Evolutionary conservation across 2,888 invertebrate genomes (phyloP), one percentile per base, ranked within the genome.

Genomic region (Noctua comes): DNA sequence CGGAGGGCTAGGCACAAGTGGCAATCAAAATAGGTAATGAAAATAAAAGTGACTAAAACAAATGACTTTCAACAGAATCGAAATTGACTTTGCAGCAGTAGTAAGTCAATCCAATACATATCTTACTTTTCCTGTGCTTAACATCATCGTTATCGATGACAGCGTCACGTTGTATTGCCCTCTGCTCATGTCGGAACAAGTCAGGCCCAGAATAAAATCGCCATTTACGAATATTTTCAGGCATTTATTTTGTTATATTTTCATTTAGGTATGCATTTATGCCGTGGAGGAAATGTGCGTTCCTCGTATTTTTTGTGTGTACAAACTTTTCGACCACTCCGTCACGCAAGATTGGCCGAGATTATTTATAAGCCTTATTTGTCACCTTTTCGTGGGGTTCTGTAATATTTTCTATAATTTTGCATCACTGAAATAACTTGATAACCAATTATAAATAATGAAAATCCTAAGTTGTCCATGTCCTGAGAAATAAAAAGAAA

Each of bases 311-410:
- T 82, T 84, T 72, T 68, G 43, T 85, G 82, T 69, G 70, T 87
- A 65, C 18, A 83, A 80, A 82, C 62, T 79, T 84, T 86, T 80
- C 80, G 68, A 68, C 77, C 86, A 87, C 76, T 78, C 57, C 48
- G 82, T 79, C 88, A 88, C 88, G 88, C 88, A 88, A 88, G 88
- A 88, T 89, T 88, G 77, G n/a, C 46, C 46, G 76, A 86, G 86
- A 88, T 89, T 84, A 86, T 76, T 85, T 82, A 72, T 82, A 79
- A 88, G 77, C 79, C 62, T 82, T 85, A 88, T 85, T 87, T 88
- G 88, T 86, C 89, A 89, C 86, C 88, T 79, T 76, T 82, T 88
- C 79, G 70, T 82, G 36, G 64, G 24, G 65, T 69, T 72, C 57
- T 70, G 40, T 66, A 1, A 31, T 71, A 43, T 21, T 72, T 62